phyloP scores from a whole-genome alignment of 2,888 invertebrate species.

The Andrena bicolor region DNA sequence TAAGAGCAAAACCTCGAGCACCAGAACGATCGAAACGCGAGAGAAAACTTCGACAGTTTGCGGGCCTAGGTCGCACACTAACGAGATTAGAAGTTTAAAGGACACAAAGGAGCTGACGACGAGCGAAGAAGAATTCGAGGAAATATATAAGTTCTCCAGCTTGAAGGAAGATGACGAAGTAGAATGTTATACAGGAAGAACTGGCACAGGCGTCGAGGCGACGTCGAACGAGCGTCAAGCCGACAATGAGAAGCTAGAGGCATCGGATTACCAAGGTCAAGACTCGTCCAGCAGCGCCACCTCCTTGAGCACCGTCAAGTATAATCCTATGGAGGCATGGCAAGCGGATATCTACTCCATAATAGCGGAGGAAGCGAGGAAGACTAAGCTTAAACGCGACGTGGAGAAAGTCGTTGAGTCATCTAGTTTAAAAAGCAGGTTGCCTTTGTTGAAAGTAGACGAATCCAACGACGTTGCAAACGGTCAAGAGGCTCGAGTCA shows the following conservation, averaged over 20 bases:
- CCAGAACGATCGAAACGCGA: not conserved
- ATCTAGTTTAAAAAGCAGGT: slow-evolving; percentile 70
- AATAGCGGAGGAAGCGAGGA: slow-evolving; percentile 84
- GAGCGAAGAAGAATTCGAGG: slow-evolving; percentile 52
- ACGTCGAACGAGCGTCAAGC: not conserved
- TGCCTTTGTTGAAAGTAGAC: slow-evolving; percentile 67
- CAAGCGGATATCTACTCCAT: slow-evolving; percentile 87
- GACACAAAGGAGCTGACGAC: slow-evolving; percentile 16
- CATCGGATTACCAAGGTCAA: slow-evolving; percentile 76
- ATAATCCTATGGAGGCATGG: slow-evolving; percentile 88
- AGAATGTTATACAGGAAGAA: not conserved
- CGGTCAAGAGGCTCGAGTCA: slow-evolving; percentile 45
- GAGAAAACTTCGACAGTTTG: not conserved
- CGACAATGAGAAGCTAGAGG: slow-evolving; percentile 13
- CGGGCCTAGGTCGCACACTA: not conserved
- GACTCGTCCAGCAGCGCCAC: slow-evolving; percentile 88
- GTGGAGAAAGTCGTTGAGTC: slow-evolving; percentile 32
- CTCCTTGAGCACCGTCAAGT: slow-evolving; percentile 89
- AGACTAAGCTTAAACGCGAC: slow-evolving; percentile 54
- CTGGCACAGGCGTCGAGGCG: too few relatives aligned
- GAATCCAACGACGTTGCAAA: slow-evolving; percentile 73
- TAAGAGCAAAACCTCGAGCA: slow-evolving; percentile 28
- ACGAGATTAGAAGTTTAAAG: not conserved
- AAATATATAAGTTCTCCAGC: slow-evolving; percentile 31
- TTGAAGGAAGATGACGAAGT: not conserved